Evolutionary conservation across 2,797 vertebrate species (phyloP).

Genomic region (Anguilla pacifica): DNA sequence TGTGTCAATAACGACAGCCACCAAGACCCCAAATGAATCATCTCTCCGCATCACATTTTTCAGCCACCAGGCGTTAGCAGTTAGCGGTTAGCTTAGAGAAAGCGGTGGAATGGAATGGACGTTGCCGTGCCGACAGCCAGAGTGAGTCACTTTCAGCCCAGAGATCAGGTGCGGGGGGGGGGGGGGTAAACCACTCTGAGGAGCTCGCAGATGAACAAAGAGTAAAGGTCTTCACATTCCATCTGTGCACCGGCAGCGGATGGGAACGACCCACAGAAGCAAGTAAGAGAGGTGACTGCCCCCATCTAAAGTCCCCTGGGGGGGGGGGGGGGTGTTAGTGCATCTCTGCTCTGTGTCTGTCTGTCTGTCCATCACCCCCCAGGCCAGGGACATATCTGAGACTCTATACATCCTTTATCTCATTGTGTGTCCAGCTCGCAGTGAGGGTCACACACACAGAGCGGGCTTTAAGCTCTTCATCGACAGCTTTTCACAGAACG

Average conservation of each 20-base stretch:
- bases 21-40: constrained; percentile 23
- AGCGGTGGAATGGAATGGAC: not conserved
- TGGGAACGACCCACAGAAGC: not conserved
- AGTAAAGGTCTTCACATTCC: constrained; percentile 32
- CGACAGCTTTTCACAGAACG: too few relatives aligned
- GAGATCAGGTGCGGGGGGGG: constrained; percentile 26
- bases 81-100: constrained; percentile 19
- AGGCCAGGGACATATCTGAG: constrained; percentile 26
- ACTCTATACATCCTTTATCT: constrained; percentile 22
- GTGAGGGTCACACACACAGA: constrained; percentile 49
- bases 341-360: not conserved
- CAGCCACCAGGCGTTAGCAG: constrained; percentile 15
- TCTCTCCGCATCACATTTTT: constrained; percentile 14
- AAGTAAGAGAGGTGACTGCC: constrained; percentile 22
- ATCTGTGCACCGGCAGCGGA: not conserved
- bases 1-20: constrained; percentile 5
- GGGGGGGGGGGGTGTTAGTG: not conserved
- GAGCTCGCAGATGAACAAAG: not conserved
- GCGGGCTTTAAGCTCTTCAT: constrained; percentile 33
- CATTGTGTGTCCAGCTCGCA: constrained; percentile 35
- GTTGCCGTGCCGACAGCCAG: constrained; percentile 4
- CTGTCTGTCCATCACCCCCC: constrained; percentile 24
- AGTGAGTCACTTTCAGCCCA: not conserved
- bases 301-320: constrained; percentile 24
- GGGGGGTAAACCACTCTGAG: not conserved